Evolutionary conservation across 2,797 vertebrate genomes (phyloP).

Genomic region (Lophotriccus pileatus): DNA sequence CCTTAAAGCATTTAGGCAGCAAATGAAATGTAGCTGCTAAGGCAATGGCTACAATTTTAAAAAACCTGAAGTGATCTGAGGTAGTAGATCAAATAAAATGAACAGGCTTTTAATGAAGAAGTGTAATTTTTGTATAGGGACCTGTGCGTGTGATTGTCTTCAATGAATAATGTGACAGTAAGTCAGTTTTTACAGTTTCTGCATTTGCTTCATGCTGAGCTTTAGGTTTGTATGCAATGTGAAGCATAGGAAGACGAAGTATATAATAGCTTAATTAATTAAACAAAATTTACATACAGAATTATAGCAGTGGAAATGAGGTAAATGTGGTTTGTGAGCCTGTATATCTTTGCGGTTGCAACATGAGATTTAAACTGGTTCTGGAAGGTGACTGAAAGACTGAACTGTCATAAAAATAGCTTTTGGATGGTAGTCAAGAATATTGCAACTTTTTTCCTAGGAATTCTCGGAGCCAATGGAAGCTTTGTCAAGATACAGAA

Average conservation of each 20-base stretch:
- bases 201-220: neutral
- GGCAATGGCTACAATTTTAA: neutral
- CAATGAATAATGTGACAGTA: neutral
- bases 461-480: slow-evolving; percentile 20
- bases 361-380: neutral
- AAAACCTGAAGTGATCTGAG: neutral
- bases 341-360: neutral
- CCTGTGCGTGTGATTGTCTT: neutral
- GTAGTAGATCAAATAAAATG: neutral
- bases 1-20: neutral
- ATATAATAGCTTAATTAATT: neutral
- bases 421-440: neutral
- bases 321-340: neutral
- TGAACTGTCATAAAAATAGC: neutral
- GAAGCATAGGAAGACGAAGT: neutral
- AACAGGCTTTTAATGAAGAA: neutral
- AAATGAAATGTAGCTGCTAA: neutral
- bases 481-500: slow-evolving; percentile 78
- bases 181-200: neutral
- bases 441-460: slow-evolving; percentile 37
- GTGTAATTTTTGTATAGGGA: neutral
- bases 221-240: neutral
- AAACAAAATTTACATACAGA: neutral
- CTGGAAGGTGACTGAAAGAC: neutral
- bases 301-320: neutral